phyloP scores from a whole-genome alignment of 2,888 invertebrate genomes.

The Drosophila silvestris region DNA sequence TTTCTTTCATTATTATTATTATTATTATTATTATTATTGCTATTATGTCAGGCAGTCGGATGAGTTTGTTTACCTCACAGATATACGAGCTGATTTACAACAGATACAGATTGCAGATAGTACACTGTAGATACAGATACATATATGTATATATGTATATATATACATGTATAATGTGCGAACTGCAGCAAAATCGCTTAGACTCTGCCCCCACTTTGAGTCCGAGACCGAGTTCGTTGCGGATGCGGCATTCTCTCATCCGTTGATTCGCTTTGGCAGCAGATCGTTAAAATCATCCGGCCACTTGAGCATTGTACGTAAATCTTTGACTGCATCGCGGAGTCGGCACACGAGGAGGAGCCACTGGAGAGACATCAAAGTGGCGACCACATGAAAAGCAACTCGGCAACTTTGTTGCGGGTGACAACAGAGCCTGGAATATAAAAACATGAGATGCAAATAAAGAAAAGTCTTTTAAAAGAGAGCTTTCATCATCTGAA shows the following conservation, averaged over 20 bases:
- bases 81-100: constrained; percentile 31
- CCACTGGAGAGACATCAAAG: constrained; percentile 4
- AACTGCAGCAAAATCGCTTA: constrained; percentile 29
- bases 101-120: constrained; percentile 17
- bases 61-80: constrained; percentile 68
- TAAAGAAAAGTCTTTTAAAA: not conserved
- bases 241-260: constrained; percentile 9
- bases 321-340: constrained; percentile 32
- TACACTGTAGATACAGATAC: not conserved
- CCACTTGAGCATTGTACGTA: constrained; percentile 44
- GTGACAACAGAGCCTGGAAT: constrained; percentile 3
- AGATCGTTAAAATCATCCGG: constrained; percentile 45
- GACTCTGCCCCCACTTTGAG: constrained; percentile 1
- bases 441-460: constrained; percentile 24
- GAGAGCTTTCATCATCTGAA: not conserved
- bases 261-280: constrained; percentile 12
- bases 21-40: not conserved
- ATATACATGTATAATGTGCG: constrained; percentile 42
- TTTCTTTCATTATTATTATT: not conserved
- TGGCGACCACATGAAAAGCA: constrained; percentile 8
- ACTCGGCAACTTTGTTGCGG: not conserved
- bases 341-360: not conserved
- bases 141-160: constrained; percentile 3
- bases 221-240: not conserved
- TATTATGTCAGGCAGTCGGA: constrained; percentile 47